Evolutionary conservation across 2,113 vertebrate genomes (phyloP).

Genomic region (Hydrochoerus hydrochaeris): DNA sequence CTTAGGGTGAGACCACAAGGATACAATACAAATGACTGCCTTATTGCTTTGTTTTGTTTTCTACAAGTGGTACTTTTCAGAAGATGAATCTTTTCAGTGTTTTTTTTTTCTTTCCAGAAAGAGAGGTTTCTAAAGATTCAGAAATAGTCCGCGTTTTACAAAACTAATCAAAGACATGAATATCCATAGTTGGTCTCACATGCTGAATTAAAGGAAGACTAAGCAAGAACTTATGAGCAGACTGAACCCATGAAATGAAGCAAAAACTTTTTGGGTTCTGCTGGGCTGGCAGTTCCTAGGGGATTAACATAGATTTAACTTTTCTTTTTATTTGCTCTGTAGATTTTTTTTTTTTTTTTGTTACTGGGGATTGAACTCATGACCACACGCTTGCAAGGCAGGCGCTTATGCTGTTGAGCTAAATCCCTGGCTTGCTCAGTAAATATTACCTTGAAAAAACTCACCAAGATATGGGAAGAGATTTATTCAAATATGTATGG

Average conservation of each 20-base stretch:
- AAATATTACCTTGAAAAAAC: slow-evolving; percentile 46
- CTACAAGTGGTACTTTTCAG: slow-evolving; percentile 10
- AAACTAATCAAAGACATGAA: slow-evolving; percentile 7
- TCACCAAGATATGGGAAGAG: not conserved
- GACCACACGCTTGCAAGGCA: too few relatives aligned
- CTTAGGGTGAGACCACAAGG: not conserved
- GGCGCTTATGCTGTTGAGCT: too few relatives aligned
- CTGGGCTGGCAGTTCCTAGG: not conserved
- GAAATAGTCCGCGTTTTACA: slow-evolving; percentile 44
- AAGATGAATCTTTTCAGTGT: slow-evolving; percentile 8
- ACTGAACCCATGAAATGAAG: not conserved
- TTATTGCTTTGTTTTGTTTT: not conserved
- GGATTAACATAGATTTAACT: not conserved
- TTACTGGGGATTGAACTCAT: too few relatives aligned
- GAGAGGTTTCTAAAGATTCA: slow-evolving; percentile 6
- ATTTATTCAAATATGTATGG: not conserved
- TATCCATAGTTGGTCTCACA: not conserved
- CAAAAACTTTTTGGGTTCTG: not conserved
- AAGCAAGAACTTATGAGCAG: not conserved
- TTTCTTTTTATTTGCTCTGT: slow-evolving; percentile 54
- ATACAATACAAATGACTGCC: not conserved
- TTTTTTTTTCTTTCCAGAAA: not conserved
- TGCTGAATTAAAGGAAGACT: not conserved
- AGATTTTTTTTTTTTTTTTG: too few relatives aligned
- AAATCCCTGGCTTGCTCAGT: not conserved